These are phyloP conservation scores for Tamandua tetradactyla DNA, from an alignment of 2,797 vertebrate genomes.

Conservation along the genomic window DNA sequence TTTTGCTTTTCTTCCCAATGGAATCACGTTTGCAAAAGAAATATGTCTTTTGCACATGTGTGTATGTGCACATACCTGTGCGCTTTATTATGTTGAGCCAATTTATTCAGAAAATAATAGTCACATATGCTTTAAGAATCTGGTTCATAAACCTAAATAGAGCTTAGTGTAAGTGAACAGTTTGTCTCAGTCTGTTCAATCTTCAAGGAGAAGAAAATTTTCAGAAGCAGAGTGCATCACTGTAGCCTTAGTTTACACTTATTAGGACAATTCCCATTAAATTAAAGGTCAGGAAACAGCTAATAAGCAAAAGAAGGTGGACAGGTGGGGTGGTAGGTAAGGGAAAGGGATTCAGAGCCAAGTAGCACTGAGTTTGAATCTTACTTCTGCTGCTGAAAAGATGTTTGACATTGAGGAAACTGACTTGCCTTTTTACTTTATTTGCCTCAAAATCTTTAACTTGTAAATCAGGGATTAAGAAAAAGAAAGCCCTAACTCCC, in stretches of 20 bases:
- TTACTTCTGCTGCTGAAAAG: not conserved
- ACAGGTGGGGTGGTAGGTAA: not conserved
- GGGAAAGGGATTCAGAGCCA: not conserved
- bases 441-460: not conserved
- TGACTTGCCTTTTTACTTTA: not conserved
- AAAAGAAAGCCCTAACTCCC: not conserved
- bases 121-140: slow-evolving; percentile 52
- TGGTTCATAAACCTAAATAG: slow-evolving; percentile 44
- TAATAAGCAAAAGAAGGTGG: not conserved
- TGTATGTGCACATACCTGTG: rapidly evolving
- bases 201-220: slow-evolving; percentile 50
- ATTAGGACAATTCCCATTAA: not conserved
- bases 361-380: not conserved
- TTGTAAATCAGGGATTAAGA: not conserved
- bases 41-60: not conserved
- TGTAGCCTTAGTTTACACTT: slow-evolving; percentile 36
- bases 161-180: slow-evolving; percentile 37
- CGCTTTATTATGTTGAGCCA: not conserved
- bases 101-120: slow-evolving; percentile 48
- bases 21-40: not conserved
- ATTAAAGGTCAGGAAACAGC: not conserved
- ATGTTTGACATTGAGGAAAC: not conserved
- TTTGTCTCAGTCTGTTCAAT: slow-evolving; percentile 55
- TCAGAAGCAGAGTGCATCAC: slow-evolving; percentile 53
- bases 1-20: not conserved